Percentiles rank a stretch among this genome's conserved stretches.
Conservation (phyloP, 2,113 vertebrate genomes). For the Mixornis gularis region DNA sequence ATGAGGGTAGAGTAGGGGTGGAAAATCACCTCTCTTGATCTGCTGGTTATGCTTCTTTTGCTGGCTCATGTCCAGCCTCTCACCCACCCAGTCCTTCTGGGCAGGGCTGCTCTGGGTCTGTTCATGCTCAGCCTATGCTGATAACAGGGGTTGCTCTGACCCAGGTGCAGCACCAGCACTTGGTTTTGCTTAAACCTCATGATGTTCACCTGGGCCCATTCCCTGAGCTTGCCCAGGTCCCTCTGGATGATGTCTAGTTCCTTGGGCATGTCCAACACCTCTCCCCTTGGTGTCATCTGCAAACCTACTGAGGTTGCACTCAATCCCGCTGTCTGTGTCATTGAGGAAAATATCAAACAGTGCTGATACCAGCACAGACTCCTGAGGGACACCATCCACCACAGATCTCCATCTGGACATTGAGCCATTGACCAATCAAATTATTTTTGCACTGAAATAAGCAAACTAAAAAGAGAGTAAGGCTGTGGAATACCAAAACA, state of each 20-base stretch:
- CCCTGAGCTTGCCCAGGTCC: not conserved
- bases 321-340: not conserved
- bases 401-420: not conserved
- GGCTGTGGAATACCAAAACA: not conserved
- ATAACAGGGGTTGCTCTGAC: fast-evolving
- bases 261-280: fast-evolving
- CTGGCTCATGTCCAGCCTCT: not conserved
- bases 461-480: not conserved
- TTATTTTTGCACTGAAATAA: not conserved
- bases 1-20: not conserved
- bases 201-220: fast-evolving
- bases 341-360: not conserved
- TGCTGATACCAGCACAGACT: not conserved
- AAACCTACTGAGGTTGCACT: not conserved
- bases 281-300: not conserved
- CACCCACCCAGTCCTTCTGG: too few relatives aligned
- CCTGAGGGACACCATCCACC: not conserved
- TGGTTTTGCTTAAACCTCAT: not conserved
- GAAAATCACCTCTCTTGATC: not conserved
- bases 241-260: not conserved
- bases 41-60: not conserved
- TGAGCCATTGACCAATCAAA: not conserved
- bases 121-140: not conserved
- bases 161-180: too few relatives aligned
- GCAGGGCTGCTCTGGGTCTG: not conserved